phyloP scores from a whole-genome alignment of 2,797 vertebrate species.

The Moxostoma hubbsi region DNA sequence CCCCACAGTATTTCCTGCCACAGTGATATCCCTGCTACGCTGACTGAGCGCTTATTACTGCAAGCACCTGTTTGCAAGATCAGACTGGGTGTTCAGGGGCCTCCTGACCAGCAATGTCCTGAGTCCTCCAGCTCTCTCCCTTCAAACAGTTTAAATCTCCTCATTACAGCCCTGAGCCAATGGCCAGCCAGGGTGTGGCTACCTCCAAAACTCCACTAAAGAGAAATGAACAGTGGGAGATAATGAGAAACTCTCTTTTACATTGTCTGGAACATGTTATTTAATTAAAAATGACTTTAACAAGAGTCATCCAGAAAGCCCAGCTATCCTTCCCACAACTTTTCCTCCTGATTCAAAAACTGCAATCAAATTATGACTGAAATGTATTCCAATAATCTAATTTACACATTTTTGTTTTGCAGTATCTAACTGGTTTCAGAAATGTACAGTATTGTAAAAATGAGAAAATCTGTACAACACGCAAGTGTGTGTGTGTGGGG shows the following conservation, averaged over 20 bases:
- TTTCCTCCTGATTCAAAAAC: not conserved
- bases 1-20: slow-evolving; percentile 60
- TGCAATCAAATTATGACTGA: not conserved
- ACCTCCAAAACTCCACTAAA: slow-evolving; percentile 61
- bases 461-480: not conserved
- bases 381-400: slow-evolving; percentile 10
- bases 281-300: slow-evolving; percentile 42
- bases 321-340: not conserved
- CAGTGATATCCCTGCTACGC: slow-evolving; percentile 48
- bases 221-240: slow-evolving; percentile 61
- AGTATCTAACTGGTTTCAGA: not conserved
- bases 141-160: slow-evolving; percentile 73
- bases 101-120: slow-evolving; percentile 45
- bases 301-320: not conserved
- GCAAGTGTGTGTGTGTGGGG: no score
- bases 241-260: slow-evolving; percentile 64
- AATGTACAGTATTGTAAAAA: not conserved
- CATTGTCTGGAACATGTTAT: slow-evolving; percentile 60
- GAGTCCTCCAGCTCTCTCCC: slow-evolving; percentile 48
- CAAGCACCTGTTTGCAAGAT: slow-evolving; percentile 77
- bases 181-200: slow-evolving; percentile 74
- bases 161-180: slow-evolving; percentile 74
- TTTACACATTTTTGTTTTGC: not conserved
- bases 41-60: slow-evolving; percentile 56
- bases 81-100: slow-evolving; percentile 59